These are phyloP conservation scores for Garra rufa DNA, from an alignment of 2,113 vertebrate species.

Conservation along the genomic window DNA sequence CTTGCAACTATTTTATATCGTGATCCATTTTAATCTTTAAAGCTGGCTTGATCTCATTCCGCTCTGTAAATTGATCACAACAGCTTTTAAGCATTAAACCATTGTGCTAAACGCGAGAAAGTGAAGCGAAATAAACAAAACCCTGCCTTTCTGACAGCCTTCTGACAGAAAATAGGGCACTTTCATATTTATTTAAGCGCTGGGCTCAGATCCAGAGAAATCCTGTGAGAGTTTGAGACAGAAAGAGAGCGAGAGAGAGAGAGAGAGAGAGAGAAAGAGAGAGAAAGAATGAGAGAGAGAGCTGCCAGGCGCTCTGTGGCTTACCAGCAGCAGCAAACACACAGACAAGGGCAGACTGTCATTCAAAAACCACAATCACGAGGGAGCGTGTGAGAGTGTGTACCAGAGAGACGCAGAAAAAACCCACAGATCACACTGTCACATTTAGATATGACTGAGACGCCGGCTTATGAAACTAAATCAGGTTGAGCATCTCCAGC, in stretches of 20 bases:
- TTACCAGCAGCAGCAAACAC: constrained; percentile 1
- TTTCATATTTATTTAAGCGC: constrained; percentile 76
- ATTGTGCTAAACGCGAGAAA: constrained; percentile 1
- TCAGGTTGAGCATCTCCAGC: constrained; percentile 11
- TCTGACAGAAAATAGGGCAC: constrained; percentile 68
- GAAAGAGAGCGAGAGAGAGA: constrained; percentile 25
- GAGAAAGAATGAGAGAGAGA: constrained; percentile 25
- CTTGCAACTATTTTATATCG: constrained; percentile 28
- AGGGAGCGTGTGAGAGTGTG: constrained; percentile 8
- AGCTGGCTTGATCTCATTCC: constrained; percentile 10
- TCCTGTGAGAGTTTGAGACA: constrained; percentile 58
- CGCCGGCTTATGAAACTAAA: constrained; percentile 10
- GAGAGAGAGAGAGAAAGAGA: constrained; percentile 24
- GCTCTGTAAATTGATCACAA: constrained; percentile 23
- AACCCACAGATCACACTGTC: constrained; percentile 20
- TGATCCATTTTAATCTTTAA: constrained; percentile 27
- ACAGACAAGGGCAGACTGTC: constrained; percentile 36
- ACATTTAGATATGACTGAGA: constrained; percentile 30
- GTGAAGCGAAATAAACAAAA: constrained; percentile 40
- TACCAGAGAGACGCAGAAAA: background rate
- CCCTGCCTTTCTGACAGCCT: constrained; percentile 50
- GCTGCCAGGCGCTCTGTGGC: background rate
- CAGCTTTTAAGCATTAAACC: constrained; percentile 10
- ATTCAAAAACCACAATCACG: constrained; percentile 39
- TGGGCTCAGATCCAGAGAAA: constrained; percentile 67